These are phyloP conservation scores for Dromius quadrimaculatus DNA, from an alignment of 2,888 invertebrate genomes.

Conservation along the genomic window DNA sequence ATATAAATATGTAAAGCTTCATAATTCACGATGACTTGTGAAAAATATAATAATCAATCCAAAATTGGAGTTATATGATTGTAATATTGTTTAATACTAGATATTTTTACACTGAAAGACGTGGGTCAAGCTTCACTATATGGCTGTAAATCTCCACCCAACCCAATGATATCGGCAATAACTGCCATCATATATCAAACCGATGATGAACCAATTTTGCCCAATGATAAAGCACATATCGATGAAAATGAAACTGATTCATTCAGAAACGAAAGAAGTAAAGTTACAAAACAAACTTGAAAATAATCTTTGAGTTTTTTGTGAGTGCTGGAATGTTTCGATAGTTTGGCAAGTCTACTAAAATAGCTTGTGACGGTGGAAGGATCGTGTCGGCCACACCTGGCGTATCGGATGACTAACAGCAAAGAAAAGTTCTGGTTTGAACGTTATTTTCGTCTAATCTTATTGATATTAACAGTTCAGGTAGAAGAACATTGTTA, in stretches of 20 bases:
- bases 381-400: constrained; percentile 40
- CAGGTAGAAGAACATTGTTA: neutral
- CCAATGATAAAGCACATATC: constrained; percentile 21
- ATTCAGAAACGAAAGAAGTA: constrained; percentile 15
- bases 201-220: constrained; percentile 42
- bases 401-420: constrained; percentile 45
- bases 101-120: too few species aligned
- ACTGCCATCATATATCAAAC: constrained; percentile 51
- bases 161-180: constrained; percentile 40
- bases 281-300: constrained; percentile 29
- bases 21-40: too few species aligned
- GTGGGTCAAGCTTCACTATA: neutral
- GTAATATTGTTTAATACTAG: too few species aligned
- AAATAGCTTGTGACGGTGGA: constrained; percentile 32
- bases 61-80: too few species aligned
- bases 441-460: constrained; percentile 11
- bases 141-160: constrained; percentile 42
- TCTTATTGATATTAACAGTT: constrained; percentile 23
- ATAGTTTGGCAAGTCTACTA: constrained; percentile 47
- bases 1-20: too few species aligned
- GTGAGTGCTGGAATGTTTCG: constrained; percentile 14
- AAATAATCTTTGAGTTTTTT: constrained; percentile 37
- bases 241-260: constrained; percentile 13
- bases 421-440: neutral
- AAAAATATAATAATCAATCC: too few species aligned